Base-by-base conservation (phyloP, 2,888 invertebrate genomes). In the Acrocyrtus sp. region DNA sequence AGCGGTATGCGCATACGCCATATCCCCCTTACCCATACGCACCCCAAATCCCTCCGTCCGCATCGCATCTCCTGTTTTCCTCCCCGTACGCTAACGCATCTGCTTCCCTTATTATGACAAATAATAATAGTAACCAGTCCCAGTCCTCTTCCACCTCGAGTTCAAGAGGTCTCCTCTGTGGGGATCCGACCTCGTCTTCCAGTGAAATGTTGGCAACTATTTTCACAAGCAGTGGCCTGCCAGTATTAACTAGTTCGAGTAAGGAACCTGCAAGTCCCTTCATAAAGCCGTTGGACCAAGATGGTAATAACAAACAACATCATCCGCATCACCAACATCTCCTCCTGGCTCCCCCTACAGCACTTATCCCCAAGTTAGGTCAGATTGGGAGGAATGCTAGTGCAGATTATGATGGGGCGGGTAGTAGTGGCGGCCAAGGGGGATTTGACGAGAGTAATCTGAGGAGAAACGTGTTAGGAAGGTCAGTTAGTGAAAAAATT, bases 401-500 rank as follows among this genome's bases (percentile, higher is more conserved):
- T 51, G 70, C 72, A n/a, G 75, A 65, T 57, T 76, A 72, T 45
- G 75, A 70, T 50, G 61, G n/a, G 47, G 74, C 45, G 47, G 74
- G 45, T 48, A 66, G 72, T 53, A 26, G 56, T 29, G 43, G 61
- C 60, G 27, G 54, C 53, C 41, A 78, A 76, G 58, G 78, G 75
- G 43, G 47, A 17, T 50, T 62, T 27, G 67, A 62, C 19, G 62
- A 67, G 57, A 17, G 43, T 41, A 67, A 67, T 29, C 50, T 67
- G 24, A 62, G 62, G 57, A 56, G 66, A 41, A 65, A 68, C 45
- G 68, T 68, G 39, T 67, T 76, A 51, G 73, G 73, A 41, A 87
- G 94, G 79, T 91, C 92, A 54, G 93, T 93, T 29, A 94, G 94
- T 85, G 94, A 94, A 82, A 92, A 92, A 84, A 91, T 94, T 73